Evolutionary conservation across 1,140 invertebrate species (phyloP), one percentile per base, ranked within the genome.

Genomic region (Trichonephila clavipes): DNA sequence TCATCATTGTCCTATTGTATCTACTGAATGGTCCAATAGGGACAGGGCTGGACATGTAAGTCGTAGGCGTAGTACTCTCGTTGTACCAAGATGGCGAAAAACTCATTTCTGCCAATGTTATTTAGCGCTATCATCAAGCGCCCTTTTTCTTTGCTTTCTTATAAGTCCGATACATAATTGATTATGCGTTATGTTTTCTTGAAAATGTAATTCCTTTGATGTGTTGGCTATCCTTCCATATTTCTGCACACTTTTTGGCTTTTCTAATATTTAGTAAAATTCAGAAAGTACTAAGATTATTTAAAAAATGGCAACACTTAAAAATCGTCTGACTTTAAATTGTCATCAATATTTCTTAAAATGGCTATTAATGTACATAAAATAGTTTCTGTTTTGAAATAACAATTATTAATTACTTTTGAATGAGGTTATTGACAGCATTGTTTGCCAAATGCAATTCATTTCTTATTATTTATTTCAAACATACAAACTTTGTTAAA

Each of bases 61-160:
- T 90, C 72, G 81, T 90, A 34, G 66, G 44, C 88, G 88, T 90
- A 19, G 88, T 90, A 69, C 69, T 90, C 19, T 77, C 69, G 88
- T 90, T 90, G 51, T 81, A 81, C 28, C n/a, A 51, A 51, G 34
- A 28, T 81, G 69, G 88, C 14, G 69, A 10, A 44, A 5, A 81
- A 90, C 34, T 77, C 88, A 90, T 90, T 61, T 72, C 72, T 44
- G 40, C 18, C 19, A 44, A n/a, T 51, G 28, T 77, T 51, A 81
- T n/a, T 72, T 62, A 28, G 24, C 58, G 34, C 14, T 77, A 51
- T 19, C 88, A 72, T 90, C 51, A 81, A 77, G 72, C n/a, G n/a
- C 69, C 28, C 34, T 90, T 90, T 69, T 90, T 21, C 81, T 90
- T 90, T 3, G 88, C 88, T 81, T 81, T 90, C n/a, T 90, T 90